These are phyloP conservation scores for Fregetta grallaria DNA, from an alignment of 2,113 vertebrate genomes.

Conservation along the genomic window DNA sequence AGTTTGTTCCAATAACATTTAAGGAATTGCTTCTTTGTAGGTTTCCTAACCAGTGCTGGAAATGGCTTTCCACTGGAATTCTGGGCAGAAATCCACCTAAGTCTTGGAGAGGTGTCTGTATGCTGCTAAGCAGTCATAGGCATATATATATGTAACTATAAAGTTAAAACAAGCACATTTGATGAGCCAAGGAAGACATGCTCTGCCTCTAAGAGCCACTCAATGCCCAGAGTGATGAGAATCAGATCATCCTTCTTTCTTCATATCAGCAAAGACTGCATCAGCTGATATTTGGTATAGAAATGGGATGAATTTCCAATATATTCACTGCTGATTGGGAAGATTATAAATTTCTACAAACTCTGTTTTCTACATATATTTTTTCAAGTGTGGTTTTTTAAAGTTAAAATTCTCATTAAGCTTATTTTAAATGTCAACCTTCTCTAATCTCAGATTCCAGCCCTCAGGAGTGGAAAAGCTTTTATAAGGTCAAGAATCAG, in stretches of 20 bases:
- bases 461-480: conserved; percentile 2
- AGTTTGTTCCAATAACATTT: neutral
- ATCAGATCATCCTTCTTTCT: neutral
- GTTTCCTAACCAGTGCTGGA: neutral
- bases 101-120: neutral
- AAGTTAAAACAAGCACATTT: neutral
- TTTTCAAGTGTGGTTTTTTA: neutral
- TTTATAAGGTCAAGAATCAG: conserved; percentile 28
- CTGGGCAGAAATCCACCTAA: neutral
- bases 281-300: neutral
- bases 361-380: neutral
- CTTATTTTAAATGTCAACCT: neutral
- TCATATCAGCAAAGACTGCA: neutral
- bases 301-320: neutral
- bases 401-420: neutral
- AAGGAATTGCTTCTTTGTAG: neutral
- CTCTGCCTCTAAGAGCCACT: neutral
- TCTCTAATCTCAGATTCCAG: neutral
- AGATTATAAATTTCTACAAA: neutral
- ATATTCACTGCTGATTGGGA: neutral
- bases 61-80: neutral
- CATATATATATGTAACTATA: neutral
- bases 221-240: neutral
- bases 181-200: neutral
- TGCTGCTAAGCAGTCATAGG: neutral